Conservation (phyloP, 2,888 invertebrate genomes). For the Tipula unca region DNA sequence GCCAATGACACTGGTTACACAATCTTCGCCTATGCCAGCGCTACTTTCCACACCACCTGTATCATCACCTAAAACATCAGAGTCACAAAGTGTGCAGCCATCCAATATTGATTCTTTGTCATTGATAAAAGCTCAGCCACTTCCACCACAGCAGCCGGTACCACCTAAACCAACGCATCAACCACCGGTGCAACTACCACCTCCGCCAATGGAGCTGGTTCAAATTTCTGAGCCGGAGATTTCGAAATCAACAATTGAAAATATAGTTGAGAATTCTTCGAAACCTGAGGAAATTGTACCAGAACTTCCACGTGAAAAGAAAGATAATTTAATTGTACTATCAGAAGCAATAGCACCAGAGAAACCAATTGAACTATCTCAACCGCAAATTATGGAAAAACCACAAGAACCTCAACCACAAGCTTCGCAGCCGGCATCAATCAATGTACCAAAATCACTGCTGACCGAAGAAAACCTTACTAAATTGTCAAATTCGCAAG, state of each 20-base stretch:
- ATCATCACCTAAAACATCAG: background rate
- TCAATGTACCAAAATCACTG: slow-evolving; percentile 29
- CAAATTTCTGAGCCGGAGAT: background rate
- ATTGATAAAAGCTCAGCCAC: background rate
- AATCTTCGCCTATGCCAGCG: background rate
- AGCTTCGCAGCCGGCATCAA: background rate
- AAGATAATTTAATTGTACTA: slow-evolving; percentile 22
- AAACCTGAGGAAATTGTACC: background rate
- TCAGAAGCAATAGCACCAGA: slow-evolving; percentile 19
- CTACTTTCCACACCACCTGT: background rate
- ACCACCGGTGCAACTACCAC: background rate
- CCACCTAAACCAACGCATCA: slow-evolving; percentile 1
- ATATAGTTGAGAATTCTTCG: background rate
- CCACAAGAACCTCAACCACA: background rate
- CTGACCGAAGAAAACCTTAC: slow-evolving; percentile 37
- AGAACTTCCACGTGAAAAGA: background rate
- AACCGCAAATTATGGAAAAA: background rate
- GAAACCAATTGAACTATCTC: slow-evolving; percentile 20
- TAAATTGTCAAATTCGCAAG: slow-evolving; percentile 31
- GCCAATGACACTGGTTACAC: background rate
- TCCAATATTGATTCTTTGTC: background rate
- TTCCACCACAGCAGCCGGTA: background rate
- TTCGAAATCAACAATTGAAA: background rate
- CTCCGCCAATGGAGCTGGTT: background rate
- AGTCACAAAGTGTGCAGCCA: background rate